Evolutionary conservation across 2,888 invertebrate genomes (phyloP).

Genomic region (Lydus trimaculatus): DNA sequence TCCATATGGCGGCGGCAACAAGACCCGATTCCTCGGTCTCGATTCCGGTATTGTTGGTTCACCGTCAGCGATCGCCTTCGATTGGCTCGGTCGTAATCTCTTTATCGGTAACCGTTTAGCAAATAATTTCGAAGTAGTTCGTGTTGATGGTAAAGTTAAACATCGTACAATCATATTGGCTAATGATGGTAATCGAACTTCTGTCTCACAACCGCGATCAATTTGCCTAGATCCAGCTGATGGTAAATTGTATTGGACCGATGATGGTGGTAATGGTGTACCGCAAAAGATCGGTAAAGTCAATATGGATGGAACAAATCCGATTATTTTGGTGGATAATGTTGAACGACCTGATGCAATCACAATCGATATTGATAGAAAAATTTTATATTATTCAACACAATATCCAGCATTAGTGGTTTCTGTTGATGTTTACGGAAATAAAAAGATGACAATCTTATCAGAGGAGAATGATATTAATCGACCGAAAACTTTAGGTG

Average conservation of each 20-base stretch:
- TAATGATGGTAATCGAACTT: conserved; percentile 85
- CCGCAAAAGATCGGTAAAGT: conserved; percentile 89
- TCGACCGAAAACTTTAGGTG: conserved; percentile 80
- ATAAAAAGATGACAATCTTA: conserved; percentile 72
- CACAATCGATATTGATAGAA: conserved; percentile 82
- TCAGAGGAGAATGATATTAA: conserved; percentile 75
- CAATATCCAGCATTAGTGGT: conserved; percentile 76
- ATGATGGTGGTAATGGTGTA: conserved; percentile 90
- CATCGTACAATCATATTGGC: conserved; percentile 86
- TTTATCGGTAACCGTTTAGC: conserved; percentile 91
- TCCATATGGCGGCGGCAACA: conserved; percentile 85
- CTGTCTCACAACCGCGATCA: conserved; percentile 87
- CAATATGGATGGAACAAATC: conserved; percentile 91
- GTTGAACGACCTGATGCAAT: conserved; percentile 83
- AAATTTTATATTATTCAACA: conserved; percentile 88
- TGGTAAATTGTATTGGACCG: conserved; percentile 96
- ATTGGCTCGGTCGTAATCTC: conserved; percentile 96
- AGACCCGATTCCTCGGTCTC: conserved; percentile 79
- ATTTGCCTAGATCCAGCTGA: conserved; percentile 92
- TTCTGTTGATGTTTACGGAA: conserved; percentile 77
- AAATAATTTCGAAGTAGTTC: conserved; percentile 89
- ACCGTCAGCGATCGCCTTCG: conserved; percentile 91
- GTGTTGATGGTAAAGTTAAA: conserved; percentile 83
- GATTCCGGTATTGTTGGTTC: conserved; percentile 90
- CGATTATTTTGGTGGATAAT: conserved; percentile 74